These are phyloP conservation scores for Bombus turneri DNA, from an alignment of 1,140 invertebrate species.

Conservation along the genomic window DNA sequence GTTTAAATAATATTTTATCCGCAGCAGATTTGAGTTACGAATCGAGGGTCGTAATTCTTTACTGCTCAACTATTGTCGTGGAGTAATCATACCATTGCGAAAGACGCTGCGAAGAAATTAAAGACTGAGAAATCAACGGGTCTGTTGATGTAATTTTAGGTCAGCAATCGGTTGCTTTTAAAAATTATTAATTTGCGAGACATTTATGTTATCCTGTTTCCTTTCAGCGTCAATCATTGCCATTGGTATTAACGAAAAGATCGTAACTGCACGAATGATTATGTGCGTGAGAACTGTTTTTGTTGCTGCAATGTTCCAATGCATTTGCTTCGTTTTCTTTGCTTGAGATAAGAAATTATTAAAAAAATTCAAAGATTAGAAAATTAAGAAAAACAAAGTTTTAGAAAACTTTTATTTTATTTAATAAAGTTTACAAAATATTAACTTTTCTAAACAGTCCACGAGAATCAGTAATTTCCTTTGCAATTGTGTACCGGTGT, in stretches of 20 bases:
- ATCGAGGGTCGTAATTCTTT: background rate
- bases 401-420: too few relatives aligned
- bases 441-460: too few relatives aligned
- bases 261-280: background rate
- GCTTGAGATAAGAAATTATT: background rate
- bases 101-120: slow-evolving; percentile 10
- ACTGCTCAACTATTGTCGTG: background rate
- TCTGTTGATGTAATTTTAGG: background rate
- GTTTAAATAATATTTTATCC: background rate
- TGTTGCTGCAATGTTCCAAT: background rate
- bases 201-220: background rate
- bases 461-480: too few relatives aligned
- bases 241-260: background rate
- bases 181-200: background rate
- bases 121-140: background rate
- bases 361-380: background rate
- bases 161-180: background rate
- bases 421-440: too few relatives aligned
- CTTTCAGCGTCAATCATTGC: background rate
- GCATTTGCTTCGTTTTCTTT: background rate
- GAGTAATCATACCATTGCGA: slow-evolving; percentile 11
- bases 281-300: background rate
- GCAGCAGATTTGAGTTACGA: background rate
- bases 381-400: background rate
- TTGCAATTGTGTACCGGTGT: too few relatives aligned